A percentile compares a stretch with the other conserved stretches of the same genome.
Conservation (phyloP, 2,797 vertebrate species). For the Hydrocynus forskahlii region DNA sequence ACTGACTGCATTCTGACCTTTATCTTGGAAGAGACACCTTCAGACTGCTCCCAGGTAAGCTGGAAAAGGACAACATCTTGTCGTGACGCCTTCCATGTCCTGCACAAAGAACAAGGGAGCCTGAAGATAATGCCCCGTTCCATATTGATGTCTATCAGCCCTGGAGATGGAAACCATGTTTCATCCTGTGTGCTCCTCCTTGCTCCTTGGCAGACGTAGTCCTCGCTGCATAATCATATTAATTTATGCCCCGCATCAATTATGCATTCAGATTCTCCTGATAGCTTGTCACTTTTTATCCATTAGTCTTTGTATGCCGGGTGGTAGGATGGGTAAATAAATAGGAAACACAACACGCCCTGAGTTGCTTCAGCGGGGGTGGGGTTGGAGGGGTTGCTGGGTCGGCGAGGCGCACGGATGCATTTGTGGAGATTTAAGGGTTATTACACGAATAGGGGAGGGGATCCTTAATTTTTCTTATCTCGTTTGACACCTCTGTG, state of each 20-base stretch:
- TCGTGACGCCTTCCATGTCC: constrained; percentile 67
- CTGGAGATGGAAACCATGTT: constrained; percentile 80
- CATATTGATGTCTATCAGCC: constrained; percentile 87
- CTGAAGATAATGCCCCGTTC: constrained; percentile 82
- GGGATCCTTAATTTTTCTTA: constrained; percentile 82
- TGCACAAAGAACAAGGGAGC: constrained; percentile 78
- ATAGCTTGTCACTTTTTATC: constrained; percentile 91
- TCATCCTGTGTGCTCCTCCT: constrained; percentile 81
- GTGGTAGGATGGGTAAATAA: constrained; percentile 60
- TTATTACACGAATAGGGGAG: constrained; percentile 84
- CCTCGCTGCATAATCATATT: constrained; percentile 88
- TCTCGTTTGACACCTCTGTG: constrained; percentile 76
- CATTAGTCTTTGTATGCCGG: constrained; percentile 76
- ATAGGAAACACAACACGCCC: constrained; percentile 83
- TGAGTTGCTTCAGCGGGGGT: constrained; percentile 82
- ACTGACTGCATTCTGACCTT: not conserved
- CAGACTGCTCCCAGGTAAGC: not conserved
- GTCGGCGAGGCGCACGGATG: constrained; percentile 80
- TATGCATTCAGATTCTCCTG: constrained; percentile 91
- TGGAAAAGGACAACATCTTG: constrained; percentile 16
- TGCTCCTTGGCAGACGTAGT: constrained; percentile 81
- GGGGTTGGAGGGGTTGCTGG: constrained; percentile 72
- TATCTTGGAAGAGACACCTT: not conserved
- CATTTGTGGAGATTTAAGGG: constrained; percentile 83
- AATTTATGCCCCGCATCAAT: constrained; percentile 92